These are phyloP conservation scores for Gasterosteus nipponicus DNA, from an alignment of 2,113 vertebrate species.

Conservation along the genomic window DNA sequence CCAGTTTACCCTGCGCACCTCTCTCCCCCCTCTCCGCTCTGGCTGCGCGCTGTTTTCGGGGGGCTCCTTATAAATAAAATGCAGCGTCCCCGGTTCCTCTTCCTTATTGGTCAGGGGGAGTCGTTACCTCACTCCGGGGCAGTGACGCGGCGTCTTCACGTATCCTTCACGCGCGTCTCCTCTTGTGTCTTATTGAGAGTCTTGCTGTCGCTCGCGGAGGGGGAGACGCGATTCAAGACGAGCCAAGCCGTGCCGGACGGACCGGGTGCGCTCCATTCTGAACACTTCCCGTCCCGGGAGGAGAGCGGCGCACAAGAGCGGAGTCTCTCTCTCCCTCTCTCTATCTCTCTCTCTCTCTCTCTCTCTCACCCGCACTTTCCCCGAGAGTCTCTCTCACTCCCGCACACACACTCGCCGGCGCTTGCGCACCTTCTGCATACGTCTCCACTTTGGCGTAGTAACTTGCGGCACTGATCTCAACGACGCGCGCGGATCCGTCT, in stretches of 20 bases:
- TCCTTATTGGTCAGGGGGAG: conserved; percentile 80
- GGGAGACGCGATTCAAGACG: conserved; percentile 19
- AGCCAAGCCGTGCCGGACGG: conserved; percentile 39
- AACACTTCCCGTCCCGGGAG: conserved; percentile 69
- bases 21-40: conserved; percentile 33
- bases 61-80: conserved; percentile 71
- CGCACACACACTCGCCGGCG: conserved; percentile 1
- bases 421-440: conserved; percentile 41
- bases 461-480: conserved; percentile 62
- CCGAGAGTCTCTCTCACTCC: background rate
- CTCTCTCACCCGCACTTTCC: conserved; percentile 2
- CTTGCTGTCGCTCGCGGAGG: conserved; percentile 52
- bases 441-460: conserved; percentile 62
- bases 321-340: conserved; percentile 38
- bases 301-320: conserved; percentile 69
- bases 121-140: conserved; percentile 70
- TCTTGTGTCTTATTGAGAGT: conserved; percentile 63
- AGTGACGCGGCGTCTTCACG: conserved; percentile 77
- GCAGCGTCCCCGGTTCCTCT: conserved; percentile 53
- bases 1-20: conserved; percentile 37
- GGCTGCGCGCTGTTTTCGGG: conserved; percentile 25
- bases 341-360: conserved; percentile 12
- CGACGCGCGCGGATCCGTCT: conserved; percentile 53
- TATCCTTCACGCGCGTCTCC: conserved; percentile 72
- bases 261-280: conserved; percentile 55